Conservation (phyloP, 2,797 vertebrate species). For the Lophius americanus region DNA sequence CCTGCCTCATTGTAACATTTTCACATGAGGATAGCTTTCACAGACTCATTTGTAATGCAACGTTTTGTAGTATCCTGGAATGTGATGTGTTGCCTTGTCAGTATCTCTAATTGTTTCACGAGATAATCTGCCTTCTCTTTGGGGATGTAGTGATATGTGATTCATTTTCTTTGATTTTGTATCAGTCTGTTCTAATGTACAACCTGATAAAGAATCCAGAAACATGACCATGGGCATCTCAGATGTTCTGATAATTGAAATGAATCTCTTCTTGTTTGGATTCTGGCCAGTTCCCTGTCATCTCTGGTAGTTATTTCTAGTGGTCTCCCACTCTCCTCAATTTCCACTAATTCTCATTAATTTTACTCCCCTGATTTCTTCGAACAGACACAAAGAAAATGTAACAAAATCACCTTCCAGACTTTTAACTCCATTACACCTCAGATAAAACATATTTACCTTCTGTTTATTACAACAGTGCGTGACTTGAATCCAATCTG, state of each 20-base stretch:
- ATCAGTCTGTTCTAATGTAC: constrained; percentile 8
- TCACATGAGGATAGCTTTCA: constrained; percentile 40
- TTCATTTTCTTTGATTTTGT: neutral
- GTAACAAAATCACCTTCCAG: neutral
- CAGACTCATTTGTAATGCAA: constrained; percentile 39
- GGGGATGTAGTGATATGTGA: constrained; percentile 6
- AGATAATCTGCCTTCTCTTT: neutral
- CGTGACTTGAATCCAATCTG: neutral
- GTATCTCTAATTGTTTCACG: constrained; percentile 18
- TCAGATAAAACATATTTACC: too few relatives aligned
- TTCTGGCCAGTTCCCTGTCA: constrained; percentile 21
- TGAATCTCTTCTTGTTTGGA: neutral
- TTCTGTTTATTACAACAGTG: neutral
- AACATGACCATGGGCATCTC: constrained; percentile 7
- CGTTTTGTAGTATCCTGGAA: constrained; percentile 23
- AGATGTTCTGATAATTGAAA: constrained; percentile 11
- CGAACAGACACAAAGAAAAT: neutral
- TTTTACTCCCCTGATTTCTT: neutral
- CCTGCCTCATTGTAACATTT: constrained; percentile 16
- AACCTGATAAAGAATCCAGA: neutral
- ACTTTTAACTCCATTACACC: neutral
- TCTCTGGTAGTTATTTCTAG: constrained; percentile 3
- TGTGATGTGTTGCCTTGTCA: constrained; percentile 22
- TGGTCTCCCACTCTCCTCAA: neutral
- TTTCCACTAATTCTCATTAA: neutral